Evolutionary conservation across 2,888 invertebrate species (phyloP).

Genomic region (Eilema caniola): DNA sequence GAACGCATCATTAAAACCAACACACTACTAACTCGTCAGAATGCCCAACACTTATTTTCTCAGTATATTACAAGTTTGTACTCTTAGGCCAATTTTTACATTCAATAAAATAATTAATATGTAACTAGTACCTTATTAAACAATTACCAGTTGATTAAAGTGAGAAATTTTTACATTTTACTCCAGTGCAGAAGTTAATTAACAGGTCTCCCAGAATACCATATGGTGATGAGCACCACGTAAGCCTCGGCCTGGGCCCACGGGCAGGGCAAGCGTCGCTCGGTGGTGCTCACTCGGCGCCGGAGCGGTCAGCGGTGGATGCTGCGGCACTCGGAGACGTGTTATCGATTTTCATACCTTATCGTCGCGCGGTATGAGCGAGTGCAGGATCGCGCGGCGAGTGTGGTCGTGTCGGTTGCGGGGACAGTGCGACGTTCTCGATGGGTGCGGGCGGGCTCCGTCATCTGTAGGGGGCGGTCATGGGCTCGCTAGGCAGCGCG

Average conservation of each 20-base stretch:
- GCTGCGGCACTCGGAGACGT: conserved; percentile 61
- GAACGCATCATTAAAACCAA: background rate
- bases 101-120: background rate
- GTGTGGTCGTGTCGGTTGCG: conserved; percentile 71
- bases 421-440: conserved; percentile 70
- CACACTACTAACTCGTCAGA: background rate
- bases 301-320: conserved; percentile 62
- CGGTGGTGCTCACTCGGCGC: conserved; percentile 23
- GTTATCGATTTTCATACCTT: conserved; percentile 81
- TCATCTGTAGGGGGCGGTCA: conserved; percentile 85
- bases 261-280: background rate
- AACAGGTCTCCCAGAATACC: background rate
- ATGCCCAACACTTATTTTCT: background rate
- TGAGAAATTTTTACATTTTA: background rate
- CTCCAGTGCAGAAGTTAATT: background rate
- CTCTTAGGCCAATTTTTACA: background rate
- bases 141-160: background rate
- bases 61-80: background rate
- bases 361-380: conserved; percentile 65
- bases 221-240: background rate
- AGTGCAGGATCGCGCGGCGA: conserved; percentile 62
- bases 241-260: background rate
- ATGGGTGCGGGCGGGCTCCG: conserved; percentile 83
- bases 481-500: conserved; percentile 69
- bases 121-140: background rate